These are phyloP conservation scores for Drosophila incognita DNA, from an alignment of 2,888 invertebrate species.

Conservation along the genomic window DNA sequence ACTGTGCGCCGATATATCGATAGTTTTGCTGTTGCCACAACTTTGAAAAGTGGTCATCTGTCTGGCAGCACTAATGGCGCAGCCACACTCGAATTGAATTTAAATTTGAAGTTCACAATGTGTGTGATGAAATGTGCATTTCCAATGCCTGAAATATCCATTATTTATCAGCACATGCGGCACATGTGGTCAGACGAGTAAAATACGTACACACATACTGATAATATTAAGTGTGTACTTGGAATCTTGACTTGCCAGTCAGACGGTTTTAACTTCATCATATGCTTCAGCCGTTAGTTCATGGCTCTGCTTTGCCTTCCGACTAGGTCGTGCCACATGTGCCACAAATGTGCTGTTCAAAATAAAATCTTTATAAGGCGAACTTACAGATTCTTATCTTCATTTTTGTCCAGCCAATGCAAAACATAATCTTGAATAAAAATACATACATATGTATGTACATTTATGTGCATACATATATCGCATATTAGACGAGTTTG, in stretches of 20 bases:
- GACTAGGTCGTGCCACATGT: constrained; percentile 34
- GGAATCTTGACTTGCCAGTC: not conserved
- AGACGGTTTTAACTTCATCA: constrained; percentile 15
- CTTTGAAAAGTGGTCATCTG: not conserved
- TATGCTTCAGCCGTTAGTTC: constrained; percentile 22
- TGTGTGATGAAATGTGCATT: not conserved
- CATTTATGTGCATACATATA: constrained; percentile 10
- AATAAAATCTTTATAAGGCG: constrained; percentile 23
- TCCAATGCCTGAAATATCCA: not conserved
- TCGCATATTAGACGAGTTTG: constrained; percentile 44
- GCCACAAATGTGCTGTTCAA: constrained; percentile 43
- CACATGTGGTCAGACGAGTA: not conserved
- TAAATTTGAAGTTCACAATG: constrained; percentile 15
- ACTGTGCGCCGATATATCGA: constrained; percentile 11
- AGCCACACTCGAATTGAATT: not conserved
- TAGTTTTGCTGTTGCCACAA: constrained; percentile 6
- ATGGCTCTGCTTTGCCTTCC: constrained; percentile 15
- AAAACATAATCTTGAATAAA: not conserved
- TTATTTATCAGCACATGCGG: not conserved
- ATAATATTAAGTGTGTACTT: not conserved
- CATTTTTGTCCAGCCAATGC: not conserved
- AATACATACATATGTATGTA: constrained; percentile 9
- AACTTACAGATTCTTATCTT: constrained; percentile 3
- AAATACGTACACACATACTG: not conserved
- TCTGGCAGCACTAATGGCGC: constrained; percentile 25